A percentile compares a stretch with the other conserved stretches of the same genome.
These are phyloP conservation scores for Cyphomyrus plagiostoma DNA, from an alignment of 2,113 vertebrate species.

Conservation along the genomic window DNA sequence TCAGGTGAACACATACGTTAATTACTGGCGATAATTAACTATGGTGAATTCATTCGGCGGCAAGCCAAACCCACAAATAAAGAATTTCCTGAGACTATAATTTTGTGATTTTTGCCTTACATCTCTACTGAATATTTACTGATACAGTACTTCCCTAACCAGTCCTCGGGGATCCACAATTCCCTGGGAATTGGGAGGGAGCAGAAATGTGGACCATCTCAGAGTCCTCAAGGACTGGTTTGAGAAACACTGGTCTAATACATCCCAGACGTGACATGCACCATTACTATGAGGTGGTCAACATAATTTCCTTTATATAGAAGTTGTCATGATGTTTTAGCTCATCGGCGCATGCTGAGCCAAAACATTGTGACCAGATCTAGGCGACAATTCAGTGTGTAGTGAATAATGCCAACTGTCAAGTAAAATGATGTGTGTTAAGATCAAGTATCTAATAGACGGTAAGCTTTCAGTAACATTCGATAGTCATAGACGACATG, in stretches of 20 bases:
- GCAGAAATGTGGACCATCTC: neutral
- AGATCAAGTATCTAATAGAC: neutral
- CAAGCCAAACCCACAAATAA: constrained; percentile 76
- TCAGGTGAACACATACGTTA: constrained; percentile 56
- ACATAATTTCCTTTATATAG: neutral
- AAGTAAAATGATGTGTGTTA: neutral
- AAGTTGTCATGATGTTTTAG: neutral
- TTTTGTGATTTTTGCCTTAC: neutral
- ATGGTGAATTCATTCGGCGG: constrained; percentile 65
- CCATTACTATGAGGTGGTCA: neutral
- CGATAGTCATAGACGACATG: neutral
- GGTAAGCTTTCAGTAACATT: neutral
- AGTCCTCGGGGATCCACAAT: neutral
- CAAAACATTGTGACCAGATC: neutral
- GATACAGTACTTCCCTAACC: neutral
- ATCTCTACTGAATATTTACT: neutral
- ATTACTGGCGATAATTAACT: constrained; percentile 60
- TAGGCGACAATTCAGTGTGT: neutral
- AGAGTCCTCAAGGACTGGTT: neutral
- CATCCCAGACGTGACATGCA: neutral
- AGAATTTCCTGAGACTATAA: constrained; percentile 53
- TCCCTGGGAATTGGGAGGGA: neutral
- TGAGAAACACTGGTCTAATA: neutral
- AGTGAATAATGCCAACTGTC: neutral
- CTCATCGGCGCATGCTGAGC: neutral